phyloP scores from a whole-genome alignment of 2,888 invertebrate genomes.

The Agrotis ipsilon region DNA sequence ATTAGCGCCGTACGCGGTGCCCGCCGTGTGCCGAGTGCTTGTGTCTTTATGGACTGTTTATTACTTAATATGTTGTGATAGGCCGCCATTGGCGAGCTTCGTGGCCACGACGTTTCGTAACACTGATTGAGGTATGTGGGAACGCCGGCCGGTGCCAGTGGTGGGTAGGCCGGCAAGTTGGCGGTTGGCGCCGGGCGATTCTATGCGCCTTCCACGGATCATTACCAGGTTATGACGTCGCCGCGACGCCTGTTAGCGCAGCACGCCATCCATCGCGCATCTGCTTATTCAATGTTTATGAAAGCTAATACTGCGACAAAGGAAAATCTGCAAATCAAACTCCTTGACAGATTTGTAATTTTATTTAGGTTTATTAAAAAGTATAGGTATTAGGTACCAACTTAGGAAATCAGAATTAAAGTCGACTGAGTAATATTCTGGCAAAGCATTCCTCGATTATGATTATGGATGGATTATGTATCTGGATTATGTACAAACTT shows the following conservation, averaged over 20 bases:
- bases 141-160: constrained; percentile 57
- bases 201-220: constrained; percentile 54
- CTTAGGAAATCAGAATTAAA: background rate
- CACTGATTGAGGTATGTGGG: constrained; percentile 73
- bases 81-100: constrained; percentile 69
- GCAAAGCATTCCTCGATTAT: too few species aligned
- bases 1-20: constrained; percentile 79
- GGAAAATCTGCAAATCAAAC: too few species aligned
- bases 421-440: too few species aligned
- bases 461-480: too few species aligned
- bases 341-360: too few species aligned
- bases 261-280: constrained; percentile 35
- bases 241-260: constrained; percentile 35
- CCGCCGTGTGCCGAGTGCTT: constrained; percentile 60
- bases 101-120: constrained; percentile 66
- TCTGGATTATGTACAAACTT: too few species aligned
- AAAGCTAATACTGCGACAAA: too few species aligned
- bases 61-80: constrained; percentile 87
- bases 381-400: too few species aligned
- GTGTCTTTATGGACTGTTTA: constrained; percentile 87
- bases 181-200: constrained; percentile 62
- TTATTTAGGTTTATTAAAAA: background rate
- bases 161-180: constrained; percentile 46
- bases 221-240: constrained; percentile 59
- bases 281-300: background rate